Conservation (phyloP, 2,888 invertebrate species). For the Pseudeuparius sepicola region DNA sequence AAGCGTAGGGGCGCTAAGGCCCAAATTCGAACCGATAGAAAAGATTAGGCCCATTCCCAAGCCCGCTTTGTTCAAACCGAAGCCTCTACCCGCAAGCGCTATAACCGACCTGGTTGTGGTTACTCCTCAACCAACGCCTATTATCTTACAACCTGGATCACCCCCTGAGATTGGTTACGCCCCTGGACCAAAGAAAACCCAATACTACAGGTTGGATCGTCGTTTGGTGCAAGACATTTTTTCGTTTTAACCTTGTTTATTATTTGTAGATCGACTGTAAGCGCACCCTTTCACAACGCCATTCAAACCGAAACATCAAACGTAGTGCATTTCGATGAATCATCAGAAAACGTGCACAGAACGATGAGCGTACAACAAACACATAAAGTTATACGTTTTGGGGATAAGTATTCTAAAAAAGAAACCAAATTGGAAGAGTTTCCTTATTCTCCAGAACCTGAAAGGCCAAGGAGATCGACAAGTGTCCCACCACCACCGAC, state of each 20-base stretch:
- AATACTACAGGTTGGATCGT: conserved; percentile 38
- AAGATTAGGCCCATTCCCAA: conserved; percentile 39
- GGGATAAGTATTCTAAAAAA: conserved; percentile 39
- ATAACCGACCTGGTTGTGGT: conserved; percentile 32
- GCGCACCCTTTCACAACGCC: conserved; percentile 49
- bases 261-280: conserved; percentile 41
- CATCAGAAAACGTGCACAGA: conserved; percentile 53
- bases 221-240: no score
- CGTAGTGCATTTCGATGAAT: conserved; percentile 60
- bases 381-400: conserved; percentile 57
- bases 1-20: conserved; percentile 37
- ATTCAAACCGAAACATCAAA: conserved; percentile 59
- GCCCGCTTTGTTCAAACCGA: conserved; percentile 44
- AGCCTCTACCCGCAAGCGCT: conserved; percentile 39
- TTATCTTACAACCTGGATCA: conserved; percentile 45
- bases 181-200: conserved; percentile 41
- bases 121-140: conserved; percentile 33
- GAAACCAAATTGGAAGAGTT: conserved; percentile 38
- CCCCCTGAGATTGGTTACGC: conserved; percentile 50
- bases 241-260: no score
- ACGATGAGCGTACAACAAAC: conserved; percentile 61
- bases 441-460: conserved; percentile 40
- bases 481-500: conserved; percentile 44
- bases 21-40: conserved; percentile 51
- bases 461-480: conserved; percentile 33